These are phyloP conservation scores for Chelmon rostratus DNA, from an alignment of 2,797 vertebrate species.

Conservation along the genomic window DNA sequence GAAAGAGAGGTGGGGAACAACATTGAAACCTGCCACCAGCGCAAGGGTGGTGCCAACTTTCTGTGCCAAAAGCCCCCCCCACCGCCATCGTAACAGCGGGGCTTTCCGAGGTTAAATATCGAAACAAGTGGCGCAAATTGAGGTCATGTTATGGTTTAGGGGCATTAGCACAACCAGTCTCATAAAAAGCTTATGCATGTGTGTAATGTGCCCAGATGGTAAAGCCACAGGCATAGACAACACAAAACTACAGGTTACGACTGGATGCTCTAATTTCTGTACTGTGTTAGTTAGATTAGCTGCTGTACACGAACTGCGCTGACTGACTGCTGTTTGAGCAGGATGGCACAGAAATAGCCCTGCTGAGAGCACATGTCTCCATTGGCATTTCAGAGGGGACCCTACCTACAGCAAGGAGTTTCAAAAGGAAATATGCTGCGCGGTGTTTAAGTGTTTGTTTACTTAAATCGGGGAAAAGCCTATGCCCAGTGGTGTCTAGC, in stretches of 20 bases:
- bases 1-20: slow-evolving; percentile 31
- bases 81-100: slow-evolving; percentile 16
- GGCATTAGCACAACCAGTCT: slow-evolving; percentile 27
- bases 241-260: slow-evolving; percentile 42
- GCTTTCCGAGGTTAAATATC: slow-evolving; percentile 60
- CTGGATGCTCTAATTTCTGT: slow-evolving; percentile 41
- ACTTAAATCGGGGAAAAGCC: background rate
- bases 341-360: slow-evolving; percentile 46
- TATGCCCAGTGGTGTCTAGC: background rate
- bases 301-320: slow-evolving; percentile 13
- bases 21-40: slow-evolving; percentile 54
- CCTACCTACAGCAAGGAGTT: background rate
- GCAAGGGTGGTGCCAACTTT: slow-evolving; percentile 48
- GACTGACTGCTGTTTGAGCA: slow-evolving; percentile 13
- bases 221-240: slow-evolving; percentile 38
- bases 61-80: slow-evolving; percentile 49
- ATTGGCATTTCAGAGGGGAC: slow-evolving; percentile 32
- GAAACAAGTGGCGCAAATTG: slow-evolving; percentile 43
- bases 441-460: background rate
- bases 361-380: slow-evolving; percentile 13
- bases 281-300: slow-evolving; percentile 7
- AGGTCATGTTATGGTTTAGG: slow-evolving; percentile 56
- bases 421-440: background rate
- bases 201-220: slow-evolving; percentile 62
- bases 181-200: slow-evolving; percentile 37